These are phyloP conservation scores for Grallaria varia DNA, from an alignment of 2,113 vertebrate genomes.

Conservation along the genomic window DNA sequence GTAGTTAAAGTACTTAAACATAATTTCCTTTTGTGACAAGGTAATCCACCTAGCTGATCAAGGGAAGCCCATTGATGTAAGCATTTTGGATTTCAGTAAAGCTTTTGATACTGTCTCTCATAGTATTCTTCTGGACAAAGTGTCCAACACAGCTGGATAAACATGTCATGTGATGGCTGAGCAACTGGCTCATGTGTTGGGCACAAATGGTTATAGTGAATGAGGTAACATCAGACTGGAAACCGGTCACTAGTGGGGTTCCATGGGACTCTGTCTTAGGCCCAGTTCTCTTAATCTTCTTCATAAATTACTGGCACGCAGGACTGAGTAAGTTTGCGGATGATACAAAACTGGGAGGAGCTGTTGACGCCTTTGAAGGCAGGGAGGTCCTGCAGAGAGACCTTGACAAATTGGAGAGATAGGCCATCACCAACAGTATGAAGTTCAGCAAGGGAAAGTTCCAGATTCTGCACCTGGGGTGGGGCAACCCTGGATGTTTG, in stretches of 20 bases:
- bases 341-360: background rate
- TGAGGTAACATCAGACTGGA: background rate
- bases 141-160: background rate
- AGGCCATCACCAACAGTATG: fast-evolving
- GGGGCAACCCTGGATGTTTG: too few relatives aligned
- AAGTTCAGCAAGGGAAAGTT: background rate
- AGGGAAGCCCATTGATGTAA: background rate
- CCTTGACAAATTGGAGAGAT: background rate
- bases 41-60: background rate
- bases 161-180: background rate
- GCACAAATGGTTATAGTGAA: background rate
- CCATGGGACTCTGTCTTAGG: background rate
- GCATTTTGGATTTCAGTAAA: background rate
- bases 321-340: background rate
- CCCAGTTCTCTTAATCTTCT: background rate
- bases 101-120: background rate
- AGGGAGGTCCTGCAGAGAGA: background rate
- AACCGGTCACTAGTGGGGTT: background rate
- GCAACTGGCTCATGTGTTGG: background rate
- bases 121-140: background rate
- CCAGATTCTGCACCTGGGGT: background rate
- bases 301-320: background rate
- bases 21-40: fast-evolving
- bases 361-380: background rate
- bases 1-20: background rate